A percentile compares a stretch with the other conserved stretches of the same genome.
phyloP scores from a whole-genome alignment of 2,113 vertebrate species.

The Alosa alosa region DNA sequence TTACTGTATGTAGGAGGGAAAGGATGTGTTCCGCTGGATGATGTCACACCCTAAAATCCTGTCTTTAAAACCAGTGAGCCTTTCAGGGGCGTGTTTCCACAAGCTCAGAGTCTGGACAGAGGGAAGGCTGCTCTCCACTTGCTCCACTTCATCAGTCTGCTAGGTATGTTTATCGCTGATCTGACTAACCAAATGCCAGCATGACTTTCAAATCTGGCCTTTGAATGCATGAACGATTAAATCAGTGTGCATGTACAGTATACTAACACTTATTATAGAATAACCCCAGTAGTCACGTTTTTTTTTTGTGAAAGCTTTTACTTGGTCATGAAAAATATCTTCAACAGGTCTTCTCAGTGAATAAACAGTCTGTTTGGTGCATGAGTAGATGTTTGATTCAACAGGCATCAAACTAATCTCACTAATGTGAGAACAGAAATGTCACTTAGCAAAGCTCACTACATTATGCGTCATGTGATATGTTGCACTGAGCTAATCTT shows the following conservation, averaged over 20 bases:
- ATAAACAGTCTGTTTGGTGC: neutral
- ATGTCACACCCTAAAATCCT: neutral
- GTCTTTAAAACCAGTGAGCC: neutral
- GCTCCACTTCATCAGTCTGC: neutral
- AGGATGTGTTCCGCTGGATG: neutral
- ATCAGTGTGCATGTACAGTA: neutral
- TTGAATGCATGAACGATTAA: neutral
- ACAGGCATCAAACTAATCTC: neutral
- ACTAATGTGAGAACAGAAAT: neutral
- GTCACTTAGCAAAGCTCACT: neutral
- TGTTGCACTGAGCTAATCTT: neutral
- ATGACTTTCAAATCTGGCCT: neutral
- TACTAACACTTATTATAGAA: neutral
- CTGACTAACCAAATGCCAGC: neutral
- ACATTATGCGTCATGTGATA: neutral
- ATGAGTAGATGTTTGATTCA: neutral
- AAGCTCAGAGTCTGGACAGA: neutral
- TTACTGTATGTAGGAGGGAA: neutral
- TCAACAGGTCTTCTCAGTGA: neutral
- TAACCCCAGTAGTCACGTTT: neutral
- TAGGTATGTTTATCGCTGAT: neutral
- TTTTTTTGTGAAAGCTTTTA: neutral
- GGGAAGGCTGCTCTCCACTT: neutral
- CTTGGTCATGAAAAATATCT: neutral
- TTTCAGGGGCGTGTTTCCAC: neutral